Base-by-base conservation (phyloP, 2,888 invertebrate genomes). In the Erebia ligea region DNA sequence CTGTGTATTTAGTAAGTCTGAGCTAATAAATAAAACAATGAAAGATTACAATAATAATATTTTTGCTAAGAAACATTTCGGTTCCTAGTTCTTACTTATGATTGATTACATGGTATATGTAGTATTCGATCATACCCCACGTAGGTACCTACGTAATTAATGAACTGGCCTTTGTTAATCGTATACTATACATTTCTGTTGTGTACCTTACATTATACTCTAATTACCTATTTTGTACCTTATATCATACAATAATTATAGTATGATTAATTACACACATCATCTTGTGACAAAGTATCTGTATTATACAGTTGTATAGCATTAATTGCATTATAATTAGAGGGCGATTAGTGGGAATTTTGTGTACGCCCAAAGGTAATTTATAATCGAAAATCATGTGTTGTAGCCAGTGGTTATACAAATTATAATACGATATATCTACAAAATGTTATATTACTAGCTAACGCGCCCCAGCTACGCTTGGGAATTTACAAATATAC, bases 321-420 rank as follows among this genome's bases (percentile, higher is more conserved):
- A 86, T 83, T 89, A 87, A 92, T 92, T 89, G 87, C 86, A 79
- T 89, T 92, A 85, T 92, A 91, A 92, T 91, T 91, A 87, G 81
- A 78, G 77, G 67, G 80, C 91, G 90, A 91, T 92, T 90, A 87
- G 81, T 79, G 77, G 67, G 80, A 84, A 85, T 80, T 78, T 83
- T 76, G 82, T 80, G 82, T 34, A 40, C 17, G 40, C 25, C 59
- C 9, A 21, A 9, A 15, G 62, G 13, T 59, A 45, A 66, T 82
- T 82, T 79, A 81, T 79, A 76, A 77, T 76, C 74, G 45, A 3
- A 9, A 19, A 54, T 19, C 19, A 54, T 54, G 54, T 54, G 15
- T 15, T 50, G 50, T 19, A 54, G 10, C 19, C 54, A 11, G 17
- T 54, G 54, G 17, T 19, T 54, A 19, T 54, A 17, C 17, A 17